A percentile compares a stretch with the other conserved stretches of the same genome.
These are phyloP conservation scores for Temnothorax longispinosus DNA, from an alignment of 1,140 invertebrate genomes.

Conservation along the genomic window DNA sequence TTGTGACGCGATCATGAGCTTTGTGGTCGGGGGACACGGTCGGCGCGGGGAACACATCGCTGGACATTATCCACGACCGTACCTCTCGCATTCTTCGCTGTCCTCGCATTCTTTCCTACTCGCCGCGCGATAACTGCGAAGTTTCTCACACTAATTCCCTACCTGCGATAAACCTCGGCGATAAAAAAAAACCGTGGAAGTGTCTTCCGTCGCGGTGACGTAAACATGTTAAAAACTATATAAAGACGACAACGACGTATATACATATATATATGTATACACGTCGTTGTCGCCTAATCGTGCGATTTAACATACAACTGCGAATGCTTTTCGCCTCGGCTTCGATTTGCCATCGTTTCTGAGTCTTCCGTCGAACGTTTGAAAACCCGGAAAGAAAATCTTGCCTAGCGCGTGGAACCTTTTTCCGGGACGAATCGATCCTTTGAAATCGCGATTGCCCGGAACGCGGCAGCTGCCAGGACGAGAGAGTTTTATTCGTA, in stretches of 20 bases:
- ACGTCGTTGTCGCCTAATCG: no score
- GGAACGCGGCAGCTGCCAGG: not conserved
- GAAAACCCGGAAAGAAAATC: not conserved
- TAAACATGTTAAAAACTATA: not conserved
- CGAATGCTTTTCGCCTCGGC: not conserved
- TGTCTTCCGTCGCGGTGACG: not conserved
- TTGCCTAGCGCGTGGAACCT: not conserved
- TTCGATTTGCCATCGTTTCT: not conserved
- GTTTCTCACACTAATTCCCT: not conserved
- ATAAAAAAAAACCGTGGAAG: not conserved
- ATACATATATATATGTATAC: no score
- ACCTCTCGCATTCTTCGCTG: slow-evolving; percentile 8
- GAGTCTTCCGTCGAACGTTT: not conserved
- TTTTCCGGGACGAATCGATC: not conserved
- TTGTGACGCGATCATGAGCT: slow-evolving; percentile 29
- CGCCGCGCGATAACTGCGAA: slow-evolving; percentile 19
- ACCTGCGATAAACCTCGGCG: not conserved
- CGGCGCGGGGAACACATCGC: not conserved
- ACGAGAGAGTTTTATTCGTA: not conserved
- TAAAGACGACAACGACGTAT: not conserved
- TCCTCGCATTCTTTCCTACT: no score
- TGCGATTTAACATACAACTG: not conserved
- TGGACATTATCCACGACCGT: not conserved
- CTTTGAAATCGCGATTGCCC: not conserved
- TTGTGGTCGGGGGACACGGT: no score